Conservation (phyloP, 2,888 invertebrate species). For the Germaria angustata region DNA sequence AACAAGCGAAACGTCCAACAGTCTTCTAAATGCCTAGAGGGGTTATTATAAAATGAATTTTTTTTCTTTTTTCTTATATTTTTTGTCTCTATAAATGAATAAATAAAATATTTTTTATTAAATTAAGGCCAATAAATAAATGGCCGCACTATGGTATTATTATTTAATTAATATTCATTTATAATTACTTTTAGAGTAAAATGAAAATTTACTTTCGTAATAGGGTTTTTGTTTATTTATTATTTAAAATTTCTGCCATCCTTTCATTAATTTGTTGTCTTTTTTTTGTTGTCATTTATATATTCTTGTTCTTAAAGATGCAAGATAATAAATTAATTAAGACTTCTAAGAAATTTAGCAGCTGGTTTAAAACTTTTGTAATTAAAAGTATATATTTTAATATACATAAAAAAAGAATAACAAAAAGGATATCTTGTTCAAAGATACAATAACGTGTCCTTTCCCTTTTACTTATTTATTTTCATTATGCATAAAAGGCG, state of each 20-base stretch:
- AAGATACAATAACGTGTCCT: too few relatives aligned
- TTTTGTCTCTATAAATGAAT: conserved; percentile 7
- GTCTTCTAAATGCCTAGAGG: neutral
- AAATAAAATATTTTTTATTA: conserved; percentile 25
- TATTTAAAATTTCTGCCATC: conserved; percentile 5
- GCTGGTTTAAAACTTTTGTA: neutral
- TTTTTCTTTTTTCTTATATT: neutral
- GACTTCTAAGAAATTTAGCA: neutral
- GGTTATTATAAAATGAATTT: neutral
- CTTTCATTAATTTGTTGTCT: neutral
- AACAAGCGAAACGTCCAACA: too few relatives aligned
- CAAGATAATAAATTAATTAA: neutral
- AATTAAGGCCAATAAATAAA: conserved; percentile 3
- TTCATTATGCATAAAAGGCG: too few relatives aligned
- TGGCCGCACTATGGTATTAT: neutral
- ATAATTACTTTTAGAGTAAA: neutral
- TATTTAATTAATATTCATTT: conserved; percentile 19
- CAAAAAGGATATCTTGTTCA: too few relatives aligned
- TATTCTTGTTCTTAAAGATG: neutral
- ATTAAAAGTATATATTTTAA: neutral
- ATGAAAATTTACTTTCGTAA: conserved; percentile 1
- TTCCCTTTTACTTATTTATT: too few relatives aligned
- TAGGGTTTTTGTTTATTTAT: too few relatives aligned
- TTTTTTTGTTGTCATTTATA: neutral
- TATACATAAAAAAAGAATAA: too few relatives aligned